phyloP scores from a whole-genome alignment of 2,797 vertebrate species.

The Tragopan temminckii region DNA sequence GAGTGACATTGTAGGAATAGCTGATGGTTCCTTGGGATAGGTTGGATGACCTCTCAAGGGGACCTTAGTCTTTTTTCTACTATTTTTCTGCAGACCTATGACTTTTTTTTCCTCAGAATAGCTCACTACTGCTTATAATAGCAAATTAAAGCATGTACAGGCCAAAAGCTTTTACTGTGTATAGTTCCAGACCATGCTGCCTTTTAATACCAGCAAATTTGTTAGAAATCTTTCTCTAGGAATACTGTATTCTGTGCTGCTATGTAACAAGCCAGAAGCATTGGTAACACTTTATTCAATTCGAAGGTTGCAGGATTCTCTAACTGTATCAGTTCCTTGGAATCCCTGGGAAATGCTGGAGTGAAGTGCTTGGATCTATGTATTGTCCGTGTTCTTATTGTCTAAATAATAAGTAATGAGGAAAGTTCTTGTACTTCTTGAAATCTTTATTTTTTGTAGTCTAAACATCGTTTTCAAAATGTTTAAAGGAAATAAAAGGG shows the following conservation, averaged over 20 bases:
- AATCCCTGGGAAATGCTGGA: background rate
- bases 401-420: background rate
- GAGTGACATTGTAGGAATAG: background rate
- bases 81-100: background rate
- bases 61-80: conserved; percentile 12
- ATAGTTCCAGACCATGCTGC: fast-evolving
- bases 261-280: background rate
- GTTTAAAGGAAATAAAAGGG: background rate
- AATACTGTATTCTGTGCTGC: background rate
- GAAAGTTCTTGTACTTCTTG: background rate
- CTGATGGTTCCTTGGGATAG: background rate
- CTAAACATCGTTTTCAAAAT: background rate
- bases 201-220: background rate
- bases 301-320: fast-evolving
- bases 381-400: background rate
- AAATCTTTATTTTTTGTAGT: background rate
- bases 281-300: background rate
- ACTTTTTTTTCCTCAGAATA: background rate
- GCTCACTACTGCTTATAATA: conserved; percentile 12
- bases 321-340: background rate
- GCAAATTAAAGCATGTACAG: background rate
- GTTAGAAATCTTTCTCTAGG: background rate
- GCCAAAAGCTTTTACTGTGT: background rate
- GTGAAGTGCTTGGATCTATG: background rate
- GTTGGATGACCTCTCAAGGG: background rate